Percentiles rank a stretch among this genome's conserved stretches.
These are phyloP conservation scores for Volucella bombylans DNA, from an alignment of 2,888 invertebrate genomes.

Conservation along the genomic window DNA sequence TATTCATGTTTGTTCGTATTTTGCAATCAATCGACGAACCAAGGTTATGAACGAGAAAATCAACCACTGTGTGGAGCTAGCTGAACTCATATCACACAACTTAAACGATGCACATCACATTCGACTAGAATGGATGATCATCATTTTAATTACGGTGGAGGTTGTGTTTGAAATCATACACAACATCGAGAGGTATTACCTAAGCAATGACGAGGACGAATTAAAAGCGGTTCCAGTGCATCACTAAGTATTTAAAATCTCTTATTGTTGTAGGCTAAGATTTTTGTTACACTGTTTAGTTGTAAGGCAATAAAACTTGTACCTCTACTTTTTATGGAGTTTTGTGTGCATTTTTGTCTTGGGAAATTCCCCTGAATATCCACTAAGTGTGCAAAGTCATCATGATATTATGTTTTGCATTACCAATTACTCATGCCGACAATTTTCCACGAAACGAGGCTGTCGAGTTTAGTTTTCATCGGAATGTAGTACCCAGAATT, in stretches of 20 bases:
- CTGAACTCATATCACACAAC: slow-evolving; percentile 94
- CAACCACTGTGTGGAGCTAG: slow-evolving; percentile 95
- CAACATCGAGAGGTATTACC: slow-evolving; percentile 86
- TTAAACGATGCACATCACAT: slow-evolving; percentile 96
- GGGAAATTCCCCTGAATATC: background rate
- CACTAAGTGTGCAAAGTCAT: background rate
- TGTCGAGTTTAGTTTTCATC: no score
- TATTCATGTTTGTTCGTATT: slow-evolving; percentile 90
- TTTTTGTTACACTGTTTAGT: slow-evolving; percentile 31
- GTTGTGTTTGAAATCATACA: slow-evolving; percentile 93
- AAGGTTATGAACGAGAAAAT: slow-evolving; percentile 98
- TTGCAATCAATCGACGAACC: slow-evolving; percentile 92
- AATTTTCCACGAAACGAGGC: background rate
- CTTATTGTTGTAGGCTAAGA: slow-evolving; percentile 14
- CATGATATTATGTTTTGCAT: background rate
- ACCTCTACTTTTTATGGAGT: background rate
- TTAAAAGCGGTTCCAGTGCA: background rate
- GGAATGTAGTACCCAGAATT: no score
- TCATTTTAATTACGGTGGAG: slow-evolving; percentile 96
- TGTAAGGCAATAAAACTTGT: slow-evolving; percentile 32
- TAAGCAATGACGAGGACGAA: slow-evolving; percentile 5
- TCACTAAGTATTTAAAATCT: slow-evolving; percentile 24
- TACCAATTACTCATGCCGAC: background rate
- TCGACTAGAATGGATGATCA: slow-evolving; percentile 98
- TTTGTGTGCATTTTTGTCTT: background rate